Evolutionary conservation across 2,797 vertebrate species (phyloP), one percentile per base, ranked within the genome.

Genomic region (Hydrolagus colliei): DNA sequence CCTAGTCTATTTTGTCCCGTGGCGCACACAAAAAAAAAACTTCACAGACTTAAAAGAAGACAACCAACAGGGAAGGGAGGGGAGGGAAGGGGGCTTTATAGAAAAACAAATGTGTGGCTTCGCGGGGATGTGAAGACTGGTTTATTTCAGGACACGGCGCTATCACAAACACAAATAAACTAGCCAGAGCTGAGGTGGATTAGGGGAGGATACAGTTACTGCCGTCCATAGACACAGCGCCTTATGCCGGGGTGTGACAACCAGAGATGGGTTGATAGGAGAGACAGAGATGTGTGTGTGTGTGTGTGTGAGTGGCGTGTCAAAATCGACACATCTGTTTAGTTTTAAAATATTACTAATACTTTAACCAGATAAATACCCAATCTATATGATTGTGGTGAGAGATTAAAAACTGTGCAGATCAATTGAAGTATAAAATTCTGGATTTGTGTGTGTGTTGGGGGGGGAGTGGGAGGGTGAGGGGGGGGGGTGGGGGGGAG

Each of bases 161-260:
- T 95, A 92, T 93, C 93, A 88, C 92, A 92, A 93, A 95, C 95
- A 94, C 94, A 95, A 95, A 95, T 95, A 96, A 95, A 95, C 94
- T 91, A 88, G 89, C 90, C 90, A 93, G 91, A 93, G 93, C 94
- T 95, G 95, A 90, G 94, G 91, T 89, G 92, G 91, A 94, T 95
- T 93, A 93, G 92, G 91, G 41, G 89, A 91, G 88, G 92, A 91
- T 92, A 92, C 93, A 93, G 95, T 94, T 94, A 93, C 92, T 90
- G 92, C 89, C 68, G 65, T 67, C 62, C 32, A 71, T 27, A 84
- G 68, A 84, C 32, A 41, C 35, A 68, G 16, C 32, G 27, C 27
- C 27, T 27, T 27, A 27, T 1, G 27, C 27, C 27, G 7, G 20
- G 65, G 41, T 14, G 63, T 13, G 68, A 27, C 65, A 84, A 32